Conservation (phyloP, 1,140 invertebrate genomes). For the Drosophila nigromelanica region DNA sequence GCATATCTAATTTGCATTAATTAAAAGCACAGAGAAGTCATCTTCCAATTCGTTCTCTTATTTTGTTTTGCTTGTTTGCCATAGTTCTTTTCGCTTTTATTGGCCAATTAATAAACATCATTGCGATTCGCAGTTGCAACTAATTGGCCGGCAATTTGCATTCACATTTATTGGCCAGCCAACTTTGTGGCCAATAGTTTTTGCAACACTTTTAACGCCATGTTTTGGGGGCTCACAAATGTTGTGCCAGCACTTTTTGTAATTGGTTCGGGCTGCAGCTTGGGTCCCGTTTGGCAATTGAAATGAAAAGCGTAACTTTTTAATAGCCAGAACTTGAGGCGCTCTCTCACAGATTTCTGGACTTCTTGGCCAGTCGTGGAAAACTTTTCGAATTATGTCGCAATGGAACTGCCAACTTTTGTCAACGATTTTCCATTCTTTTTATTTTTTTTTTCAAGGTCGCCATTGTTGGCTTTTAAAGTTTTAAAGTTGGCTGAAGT, state of each 20-base stretch:
- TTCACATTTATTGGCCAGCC: constrained; percentile 61
- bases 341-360: constrained; percentile 28
- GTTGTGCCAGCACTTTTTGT: constrained; percentile 58
- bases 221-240: constrained; percentile 45
- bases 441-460: constrained; percentile 14
- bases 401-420: constrained; percentile 41
- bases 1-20: constrained; percentile 81
- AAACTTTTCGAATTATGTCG: constrained; percentile 67
- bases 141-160: constrained; percentile 74
- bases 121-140: constrained; percentile 30
- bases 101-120: constrained; percentile 50
- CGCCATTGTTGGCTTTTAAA: neutral
- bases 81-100: neutral
- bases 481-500: neutral
- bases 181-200: constrained; percentile 33
- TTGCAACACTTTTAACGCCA: constrained; percentile 35
- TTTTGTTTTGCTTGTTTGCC: too few relatives aligned
- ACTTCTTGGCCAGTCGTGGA: constrained; percentile 34
- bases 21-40: constrained; percentile 40
- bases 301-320: constrained; percentile 77
- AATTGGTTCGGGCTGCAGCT: constrained; percentile 62
- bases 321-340: constrained; percentile 66
- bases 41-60: neutral
- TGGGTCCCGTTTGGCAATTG: constrained; percentile 50
- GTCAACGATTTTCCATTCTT: constrained; percentile 8